Base-by-base conservation (phyloP, 2,797 vertebrate species). In the Rousettus madagascariensis region DNA sequence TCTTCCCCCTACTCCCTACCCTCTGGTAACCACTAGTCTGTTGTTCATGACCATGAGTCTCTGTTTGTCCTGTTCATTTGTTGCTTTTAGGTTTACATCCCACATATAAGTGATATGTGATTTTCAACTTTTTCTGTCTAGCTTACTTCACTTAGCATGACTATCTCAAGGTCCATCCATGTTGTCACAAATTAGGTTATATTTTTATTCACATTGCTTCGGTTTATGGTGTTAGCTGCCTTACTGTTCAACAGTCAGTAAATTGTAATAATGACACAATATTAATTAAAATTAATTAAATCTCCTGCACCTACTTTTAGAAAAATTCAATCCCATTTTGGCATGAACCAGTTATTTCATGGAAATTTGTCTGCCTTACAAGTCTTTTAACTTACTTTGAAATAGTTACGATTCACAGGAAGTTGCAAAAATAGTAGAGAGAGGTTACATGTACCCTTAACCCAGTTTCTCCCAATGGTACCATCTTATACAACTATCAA, bases 261-360 rank as follows among this genome's bases (percentile, higher is more conserved):
- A 65, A 72, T 72, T 83, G 72, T 77, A 63, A 95, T 36, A 82
- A 28, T 86, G 24, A 74, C 43, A 86, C 38, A 38, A 41, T 41
- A 66, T 63, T 82, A 88, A 89, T 57, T 68, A 84, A 78, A 72
- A 78, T 72, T 33, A 85, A 87, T n/a, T 75, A 90, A 71, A 87
- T 53, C 30, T 79, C 68, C 49, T n/a, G 12, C 49, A n/a, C 13
- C 82, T 71, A 77, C 5, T 19, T 49, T 75, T 41, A 57, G 57
- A 87, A 95, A 95, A 91, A 78, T 2, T 69, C 33, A 92, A 85
- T 79, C 20, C 26, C 69, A 83, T 83, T 51, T 90, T 43, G 38
- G 38, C n/a, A 80, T 43, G 59, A 79, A 59, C 12, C 33, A 86
- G 16, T 55, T 46, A 94, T 26, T 72, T 77, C 77, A 93, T 13